These are phyloP conservation scores for Enteromius fasciolatus DNA, from an alignment of 2,797 vertebrate genomes.

Conservation along the genomic window DNA sequence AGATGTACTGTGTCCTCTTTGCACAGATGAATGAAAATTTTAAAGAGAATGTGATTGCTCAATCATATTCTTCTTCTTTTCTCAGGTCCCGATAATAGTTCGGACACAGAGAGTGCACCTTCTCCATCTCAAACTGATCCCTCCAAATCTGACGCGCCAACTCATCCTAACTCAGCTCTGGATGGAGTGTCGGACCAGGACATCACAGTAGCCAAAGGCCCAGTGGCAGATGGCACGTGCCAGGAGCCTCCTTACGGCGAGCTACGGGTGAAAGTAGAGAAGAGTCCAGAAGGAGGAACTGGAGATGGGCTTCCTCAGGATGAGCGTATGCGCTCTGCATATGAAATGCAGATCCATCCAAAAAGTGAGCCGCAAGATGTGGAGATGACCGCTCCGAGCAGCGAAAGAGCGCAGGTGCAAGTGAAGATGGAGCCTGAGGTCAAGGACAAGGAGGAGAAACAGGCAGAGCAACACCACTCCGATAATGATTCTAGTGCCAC, in stretches of 20 bases:
- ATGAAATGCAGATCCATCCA: conserved; percentile 80
- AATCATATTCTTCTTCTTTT: conserved; percentile 8
- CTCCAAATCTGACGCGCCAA: conserved; percentile 74
- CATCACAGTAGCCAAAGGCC: conserved; percentile 64
- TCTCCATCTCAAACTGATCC: conserved; percentile 93
- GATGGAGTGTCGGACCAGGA: conserved; percentile 77
- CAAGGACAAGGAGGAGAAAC: conserved; percentile 88
- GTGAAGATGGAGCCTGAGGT: conserved; percentile 89
- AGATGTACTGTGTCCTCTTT: background rate
- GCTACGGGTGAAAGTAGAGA: conserved; percentile 84
- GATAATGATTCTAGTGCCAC: conserved; percentile 99
- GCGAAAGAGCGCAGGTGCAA: conserved; percentile 74
- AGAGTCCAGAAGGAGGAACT: conserved; percentile 79
- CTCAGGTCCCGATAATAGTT: conserved; percentile 95
- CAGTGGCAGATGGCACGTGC: conserved; percentile 73
- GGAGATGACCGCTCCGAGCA: conserved; percentile 74
- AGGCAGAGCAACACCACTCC: conserved; percentile 84
- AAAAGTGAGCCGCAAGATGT: conserved; percentile 88
- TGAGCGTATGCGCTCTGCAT: conserved; percentile 71
- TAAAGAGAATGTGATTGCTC: conserved; percentile 5
- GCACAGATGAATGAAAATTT: conserved; percentile 17
- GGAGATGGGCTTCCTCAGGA: conserved; percentile 78
- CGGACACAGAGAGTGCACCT: conserved; percentile 97
- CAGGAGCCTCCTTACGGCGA: conserved; percentile 78
- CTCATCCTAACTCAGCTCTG: conserved; percentile 51